These are phyloP conservation scores for Drosophila persimilis DNA, from an alignment of 1,140 invertebrate species.

Conservation along the genomic window DNA sequence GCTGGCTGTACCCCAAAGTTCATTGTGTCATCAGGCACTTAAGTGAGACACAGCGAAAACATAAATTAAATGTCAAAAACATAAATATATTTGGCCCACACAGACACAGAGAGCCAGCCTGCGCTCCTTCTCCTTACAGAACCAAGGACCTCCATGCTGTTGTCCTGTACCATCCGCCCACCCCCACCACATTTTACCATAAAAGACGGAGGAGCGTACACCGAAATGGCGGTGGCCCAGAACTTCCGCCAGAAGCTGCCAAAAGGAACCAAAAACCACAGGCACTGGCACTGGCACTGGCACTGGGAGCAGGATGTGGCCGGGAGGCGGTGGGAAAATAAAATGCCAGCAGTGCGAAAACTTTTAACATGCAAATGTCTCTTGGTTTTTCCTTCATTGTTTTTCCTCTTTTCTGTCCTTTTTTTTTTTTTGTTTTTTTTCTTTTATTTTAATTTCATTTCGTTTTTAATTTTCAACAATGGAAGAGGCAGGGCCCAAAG, in stretches of 20 bases:
- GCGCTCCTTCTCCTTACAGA: constrained; percentile 23
- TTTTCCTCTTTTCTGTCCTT: constrained; percentile 20
- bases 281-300: constrained; percentile 2
- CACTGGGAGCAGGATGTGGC: constrained; percentile 10
- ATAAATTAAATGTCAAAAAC: constrained; percentile 51
- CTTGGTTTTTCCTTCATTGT: constrained; percentile 14
- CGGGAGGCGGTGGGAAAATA: constrained; percentile 32
- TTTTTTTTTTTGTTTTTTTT: not conserved
- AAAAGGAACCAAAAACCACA: constrained; percentile 52
- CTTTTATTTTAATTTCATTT: constrained; percentile 67
- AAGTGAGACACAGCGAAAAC: constrained; percentile 38
- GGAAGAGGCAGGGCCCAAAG: constrained; percentile 9
- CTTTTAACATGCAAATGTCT: constrained; percentile 75
- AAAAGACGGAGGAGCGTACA: too few species aligned
- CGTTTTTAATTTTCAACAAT: constrained; percentile 72
- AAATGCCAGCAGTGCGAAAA: constrained; percentile 75
- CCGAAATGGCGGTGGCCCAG: constrained; percentile 65
- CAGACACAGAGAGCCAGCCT: constrained; percentile 6
- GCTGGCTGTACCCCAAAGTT: not conserved
- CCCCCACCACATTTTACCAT: too few species aligned
- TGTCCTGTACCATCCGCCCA: not conserved
- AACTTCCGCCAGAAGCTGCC: constrained; percentile 59
- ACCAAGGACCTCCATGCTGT: constrained; percentile 6
- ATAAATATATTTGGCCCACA: constrained; percentile 40
- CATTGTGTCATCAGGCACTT: constrained; percentile 43